These are phyloP conservation scores for Drosophila navojoa DNA, from an alignment of 1,140 invertebrate species.

Conservation along the genomic window DNA sequence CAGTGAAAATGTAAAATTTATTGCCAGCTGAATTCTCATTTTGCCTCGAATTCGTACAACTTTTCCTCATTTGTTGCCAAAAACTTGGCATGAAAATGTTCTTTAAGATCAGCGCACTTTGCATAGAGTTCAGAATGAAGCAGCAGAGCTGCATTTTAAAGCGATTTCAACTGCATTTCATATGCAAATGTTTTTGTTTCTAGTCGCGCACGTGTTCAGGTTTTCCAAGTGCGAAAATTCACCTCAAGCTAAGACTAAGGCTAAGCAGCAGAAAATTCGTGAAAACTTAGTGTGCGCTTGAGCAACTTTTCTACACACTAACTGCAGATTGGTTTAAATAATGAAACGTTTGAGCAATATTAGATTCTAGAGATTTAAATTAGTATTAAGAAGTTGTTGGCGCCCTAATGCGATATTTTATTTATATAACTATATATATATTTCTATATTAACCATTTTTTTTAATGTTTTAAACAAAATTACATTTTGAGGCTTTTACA, in stretches of 20 bases:
- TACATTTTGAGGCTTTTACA: no score
- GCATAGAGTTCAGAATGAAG: not conserved
- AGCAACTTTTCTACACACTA: no score
- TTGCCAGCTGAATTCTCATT: constrained; percentile 21
- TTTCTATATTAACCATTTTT: no score
- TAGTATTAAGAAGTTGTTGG: no score
- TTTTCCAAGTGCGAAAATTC: constrained; percentile 5
- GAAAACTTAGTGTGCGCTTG: no score
- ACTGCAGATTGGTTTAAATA: no score
- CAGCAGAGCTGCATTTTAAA: not conserved
- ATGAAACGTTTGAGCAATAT: no score
- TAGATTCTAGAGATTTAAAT: no score
- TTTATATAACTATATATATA: no score
- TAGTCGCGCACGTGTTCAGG: constrained; percentile 33
- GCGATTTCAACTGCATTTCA: constrained; percentile 23
- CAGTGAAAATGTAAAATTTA: constrained; percentile 39
- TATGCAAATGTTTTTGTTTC: constrained; percentile 24
- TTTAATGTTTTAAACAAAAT: no score
- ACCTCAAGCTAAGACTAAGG: no score
- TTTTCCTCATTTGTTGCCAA: constrained; percentile 2
- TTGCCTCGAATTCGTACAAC: constrained; percentile 1
- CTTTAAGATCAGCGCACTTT: constrained; percentile 9
- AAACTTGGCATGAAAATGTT: not conserved
- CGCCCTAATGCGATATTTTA: no score
- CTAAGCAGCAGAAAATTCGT: not conserved